A percentile compares a stretch with the other conserved stretches of the same genome.
Evolutionary conservation across 2,113 vertebrate species (phyloP).

Genomic region (Carollia perspicillata): DNA sequence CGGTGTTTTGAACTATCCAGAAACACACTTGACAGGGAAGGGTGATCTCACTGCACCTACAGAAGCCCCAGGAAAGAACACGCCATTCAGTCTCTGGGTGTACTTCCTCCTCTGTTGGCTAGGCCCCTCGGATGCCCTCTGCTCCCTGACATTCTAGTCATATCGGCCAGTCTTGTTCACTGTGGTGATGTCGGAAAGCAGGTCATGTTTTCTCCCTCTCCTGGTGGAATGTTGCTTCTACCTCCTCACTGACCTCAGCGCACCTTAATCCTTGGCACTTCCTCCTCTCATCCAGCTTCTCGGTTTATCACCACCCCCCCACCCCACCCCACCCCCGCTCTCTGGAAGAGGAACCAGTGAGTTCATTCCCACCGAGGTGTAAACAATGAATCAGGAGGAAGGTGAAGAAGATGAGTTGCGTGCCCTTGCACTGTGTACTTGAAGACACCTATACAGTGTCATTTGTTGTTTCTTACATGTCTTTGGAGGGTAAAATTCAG

Average conservation of each 20-base stretch:
- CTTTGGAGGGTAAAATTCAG: neutral
- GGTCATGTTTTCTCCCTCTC: neutral
- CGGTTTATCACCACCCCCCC: neutral
- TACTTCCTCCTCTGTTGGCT: neutral
- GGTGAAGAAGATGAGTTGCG: neutral
- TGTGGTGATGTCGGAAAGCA: neutral
- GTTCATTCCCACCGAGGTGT: neutral
- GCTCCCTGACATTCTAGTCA: neutral
- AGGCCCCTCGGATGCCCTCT: neutral
- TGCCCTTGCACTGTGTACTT: neutral
- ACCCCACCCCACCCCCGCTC: no score
- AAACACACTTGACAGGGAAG: neutral
- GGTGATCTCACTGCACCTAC: neutral
- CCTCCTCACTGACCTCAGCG: neutral
- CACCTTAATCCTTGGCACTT: neutral
- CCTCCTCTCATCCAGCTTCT: neutral
- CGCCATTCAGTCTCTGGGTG: neutral
- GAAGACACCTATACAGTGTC: neutral
- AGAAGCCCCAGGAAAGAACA: neutral
- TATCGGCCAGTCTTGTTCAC: neutral
- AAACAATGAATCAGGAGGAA: neutral
- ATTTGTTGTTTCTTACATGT: neutral
- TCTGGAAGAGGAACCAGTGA: neutral
- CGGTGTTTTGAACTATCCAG: neutral
- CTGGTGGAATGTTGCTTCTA: neutral